A percentile compares a stretch with the other conserved stretches of the same genome.
Evolutionary conservation across 2,113 vertebrate species (phyloP).

Genomic region (Anthoscopus minutus): DNA sequence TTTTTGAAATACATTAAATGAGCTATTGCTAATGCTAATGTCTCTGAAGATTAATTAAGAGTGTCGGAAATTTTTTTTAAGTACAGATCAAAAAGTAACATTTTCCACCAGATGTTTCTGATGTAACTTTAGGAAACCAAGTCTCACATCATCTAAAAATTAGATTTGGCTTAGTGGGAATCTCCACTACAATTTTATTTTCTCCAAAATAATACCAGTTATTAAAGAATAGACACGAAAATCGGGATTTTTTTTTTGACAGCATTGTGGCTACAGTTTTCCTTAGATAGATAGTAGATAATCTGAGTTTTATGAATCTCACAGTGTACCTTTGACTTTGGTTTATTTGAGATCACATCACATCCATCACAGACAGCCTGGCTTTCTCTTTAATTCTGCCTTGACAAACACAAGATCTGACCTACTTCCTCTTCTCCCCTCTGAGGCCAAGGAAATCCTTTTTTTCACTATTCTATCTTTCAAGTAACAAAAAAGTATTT

Average conservation of each 20-base stretch:
- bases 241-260: not conserved
- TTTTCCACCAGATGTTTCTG: constrained; percentile 8
- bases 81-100: not conserved
- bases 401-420: not conserved
- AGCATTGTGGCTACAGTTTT: not conserved
- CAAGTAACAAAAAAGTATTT: not conserved
- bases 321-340: not conserved
- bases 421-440: not conserved
- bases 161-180: not conserved
- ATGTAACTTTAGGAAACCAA: not conserved
- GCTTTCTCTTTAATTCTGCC: not conserved
- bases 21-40: not conserved
- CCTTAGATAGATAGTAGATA: not conserved
- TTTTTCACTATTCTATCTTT: not conserved
- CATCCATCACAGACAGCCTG: not conserved
- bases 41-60: not conserved
- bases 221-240: not conserved
- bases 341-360: not conserved
- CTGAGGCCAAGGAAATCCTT: not conserved
- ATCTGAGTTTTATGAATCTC: not conserved
- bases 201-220: not conserved
- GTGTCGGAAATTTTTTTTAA: not conserved
- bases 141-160: not conserved
- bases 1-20: not conserved
- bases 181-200: not conserved